phyloP scores from a whole-genome alignment of 1,140 invertebrate species.

The Lithobius niger region DNA sequence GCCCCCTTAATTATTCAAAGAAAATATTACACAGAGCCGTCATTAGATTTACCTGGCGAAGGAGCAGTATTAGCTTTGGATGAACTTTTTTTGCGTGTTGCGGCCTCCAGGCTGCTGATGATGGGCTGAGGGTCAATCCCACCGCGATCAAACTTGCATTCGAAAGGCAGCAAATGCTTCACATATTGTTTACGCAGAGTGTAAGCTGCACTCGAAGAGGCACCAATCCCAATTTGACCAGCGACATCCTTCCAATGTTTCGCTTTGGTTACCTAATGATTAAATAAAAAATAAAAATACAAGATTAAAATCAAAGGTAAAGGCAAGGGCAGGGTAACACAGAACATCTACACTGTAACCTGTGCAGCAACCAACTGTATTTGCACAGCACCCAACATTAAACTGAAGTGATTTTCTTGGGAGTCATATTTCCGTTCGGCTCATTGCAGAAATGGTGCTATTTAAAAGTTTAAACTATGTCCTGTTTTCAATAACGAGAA shows the following conservation, averaged over 20 bases:
- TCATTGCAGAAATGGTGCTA: no score
- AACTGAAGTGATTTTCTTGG: no score
- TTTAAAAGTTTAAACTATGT: no score
- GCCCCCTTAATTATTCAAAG: no score
- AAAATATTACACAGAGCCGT: no score
- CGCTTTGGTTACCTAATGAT: conserved; percentile 77
- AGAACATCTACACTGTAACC: no score
- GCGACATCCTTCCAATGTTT: conserved; percentile 99
- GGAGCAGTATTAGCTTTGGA: conserved; percentile 19
- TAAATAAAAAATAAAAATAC: conserved; percentile 8
- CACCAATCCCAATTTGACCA: conserved; percentile 77
- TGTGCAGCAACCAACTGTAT: no score
- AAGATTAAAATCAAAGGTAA: neutral
- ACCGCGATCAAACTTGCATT: conserved; percentile 92
- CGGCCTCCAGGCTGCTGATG: conserved; percentile 58
- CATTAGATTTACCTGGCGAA: conserved; percentile 30
- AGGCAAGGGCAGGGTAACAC: no score
- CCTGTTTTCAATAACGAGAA: no score
- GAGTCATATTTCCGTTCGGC: no score
- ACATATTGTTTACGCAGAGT: conserved; percentile 95
- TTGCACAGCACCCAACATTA: no score
- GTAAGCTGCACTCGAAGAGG: conserved; percentile 91
- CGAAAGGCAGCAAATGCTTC: conserved; percentile 86
- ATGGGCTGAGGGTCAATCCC: conserved; percentile 90
- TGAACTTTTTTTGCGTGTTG: conserved; percentile 12